Conservation (phyloP, 2,113 vertebrate species). For the Psephotus haematonotus region DNA sequence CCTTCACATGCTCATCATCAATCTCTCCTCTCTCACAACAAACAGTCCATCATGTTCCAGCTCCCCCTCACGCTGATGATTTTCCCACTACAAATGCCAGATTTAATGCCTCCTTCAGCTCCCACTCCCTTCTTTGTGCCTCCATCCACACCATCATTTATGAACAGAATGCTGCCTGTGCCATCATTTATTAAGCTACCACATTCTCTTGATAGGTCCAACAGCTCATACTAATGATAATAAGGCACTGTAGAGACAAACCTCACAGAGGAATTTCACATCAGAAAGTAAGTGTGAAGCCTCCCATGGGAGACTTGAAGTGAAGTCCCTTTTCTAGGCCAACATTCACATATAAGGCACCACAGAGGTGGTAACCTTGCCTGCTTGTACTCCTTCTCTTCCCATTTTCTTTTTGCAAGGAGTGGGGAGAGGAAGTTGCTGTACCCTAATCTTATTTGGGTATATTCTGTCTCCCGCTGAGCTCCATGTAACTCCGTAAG, state of each 20-base stretch:
- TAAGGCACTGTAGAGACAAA: not conserved
- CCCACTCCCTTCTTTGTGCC: constrained; percentile 8
- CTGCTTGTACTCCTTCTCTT: not conserved
- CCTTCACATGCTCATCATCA: not conserved
- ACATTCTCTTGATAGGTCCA: not conserved
- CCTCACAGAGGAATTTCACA: not conserved
- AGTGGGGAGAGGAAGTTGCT: not conserved
- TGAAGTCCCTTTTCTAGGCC: not conserved
- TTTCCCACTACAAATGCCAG: constrained; percentile 41
- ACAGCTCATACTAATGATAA: not conserved
- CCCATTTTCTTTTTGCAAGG: not conserved
- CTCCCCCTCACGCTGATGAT: constrained; percentile 28
- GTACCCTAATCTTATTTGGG: too few relatives aligned
- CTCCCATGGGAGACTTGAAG: not conserved
- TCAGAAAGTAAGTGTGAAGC: not conserved
- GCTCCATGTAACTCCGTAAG: not conserved
- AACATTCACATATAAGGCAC: not conserved
- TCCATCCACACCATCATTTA: not conserved
- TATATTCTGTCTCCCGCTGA: not conserved
- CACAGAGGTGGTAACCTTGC: not conserved
- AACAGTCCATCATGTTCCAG: constrained; percentile 48
- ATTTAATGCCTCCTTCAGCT: constrained; percentile 52
- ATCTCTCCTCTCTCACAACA: constrained; percentile 48
- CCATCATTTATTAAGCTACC: constrained; percentile 16
- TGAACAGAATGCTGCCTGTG: not conserved